Conservation (phyloP, 1,140 invertebrate genomes). For the Sitobion miscanthi region DNA sequence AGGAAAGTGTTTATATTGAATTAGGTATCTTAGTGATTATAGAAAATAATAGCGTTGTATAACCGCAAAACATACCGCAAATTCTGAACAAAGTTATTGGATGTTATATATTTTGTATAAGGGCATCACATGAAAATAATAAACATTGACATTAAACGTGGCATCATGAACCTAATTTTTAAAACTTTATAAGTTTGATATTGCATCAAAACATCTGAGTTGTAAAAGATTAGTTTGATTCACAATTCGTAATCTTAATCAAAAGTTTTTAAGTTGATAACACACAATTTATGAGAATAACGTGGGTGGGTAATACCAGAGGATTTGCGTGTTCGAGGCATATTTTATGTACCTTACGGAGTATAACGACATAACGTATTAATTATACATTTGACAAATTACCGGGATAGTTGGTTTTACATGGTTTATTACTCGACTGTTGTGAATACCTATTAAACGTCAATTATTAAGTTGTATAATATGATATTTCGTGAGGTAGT, state of each 20-base stretch:
- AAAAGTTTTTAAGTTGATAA: slow-evolving; percentile 39
- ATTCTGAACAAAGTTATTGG: neutral
- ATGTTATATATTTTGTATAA: neutral
- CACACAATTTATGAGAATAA: neutral
- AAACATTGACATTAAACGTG: neutral
- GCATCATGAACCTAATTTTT: neutral
- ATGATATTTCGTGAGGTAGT: neutral
- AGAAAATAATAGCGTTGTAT: neutral
- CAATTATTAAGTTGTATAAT: neutral
- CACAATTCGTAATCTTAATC: neutral
- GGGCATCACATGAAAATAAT: neutral
- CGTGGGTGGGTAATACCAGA: neutral
- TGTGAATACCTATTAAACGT: neutral
- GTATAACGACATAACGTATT: neutral
- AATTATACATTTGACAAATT: slow-evolving; percentile 24
- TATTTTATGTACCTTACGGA: neutral
- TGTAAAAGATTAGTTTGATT: slow-evolving; percentile 16
- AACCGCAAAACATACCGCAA: neutral
- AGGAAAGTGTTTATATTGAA: neutral
- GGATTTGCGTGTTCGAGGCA: neutral
- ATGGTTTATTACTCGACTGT: neutral
- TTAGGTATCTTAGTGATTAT: neutral
- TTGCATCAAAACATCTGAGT: neutral
- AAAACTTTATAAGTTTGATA: neutral
- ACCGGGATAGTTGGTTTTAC: neutral